These are phyloP conservation scores for Salvelinus alpinus DNA, from an alignment of 2,113 vertebrate species.

Conservation along the genomic window DNA sequence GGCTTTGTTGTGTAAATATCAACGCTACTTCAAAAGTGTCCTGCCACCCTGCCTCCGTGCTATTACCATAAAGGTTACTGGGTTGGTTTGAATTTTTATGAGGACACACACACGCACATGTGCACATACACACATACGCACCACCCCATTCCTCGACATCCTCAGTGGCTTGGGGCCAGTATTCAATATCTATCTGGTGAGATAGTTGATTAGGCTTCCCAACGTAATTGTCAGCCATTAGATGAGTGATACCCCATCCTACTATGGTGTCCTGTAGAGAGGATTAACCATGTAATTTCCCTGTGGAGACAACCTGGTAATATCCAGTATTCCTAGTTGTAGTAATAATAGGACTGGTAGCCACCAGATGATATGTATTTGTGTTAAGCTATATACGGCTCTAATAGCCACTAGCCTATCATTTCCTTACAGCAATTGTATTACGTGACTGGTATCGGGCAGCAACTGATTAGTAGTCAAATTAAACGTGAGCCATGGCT, in stretches of 20 bases:
- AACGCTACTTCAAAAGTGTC: constrained; percentile 29
- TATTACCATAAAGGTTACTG: constrained; percentile 40
- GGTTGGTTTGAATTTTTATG: constrained; percentile 24
- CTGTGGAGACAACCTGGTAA: not conserved
- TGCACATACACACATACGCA: too few species aligned
- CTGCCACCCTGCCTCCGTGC: constrained; percentile 13
- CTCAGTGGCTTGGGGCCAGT: not conserved
- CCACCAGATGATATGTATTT: too few species aligned
- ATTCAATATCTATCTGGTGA: constrained; percentile 25
- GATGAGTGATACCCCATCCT: constrained; percentile 11
- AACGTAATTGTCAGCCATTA: constrained; percentile 26
- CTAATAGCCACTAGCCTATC: not conserved
- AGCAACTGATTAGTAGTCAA: constrained; percentile 9
- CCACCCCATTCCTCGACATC: not conserved
- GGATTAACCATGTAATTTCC: not conserved
- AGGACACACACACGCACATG: too few species aligned
- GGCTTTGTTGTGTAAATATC: constrained; percentile 68
- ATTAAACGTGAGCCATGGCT: constrained; percentile 8
- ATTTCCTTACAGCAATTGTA: not conserved
- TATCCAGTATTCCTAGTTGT: not conserved
- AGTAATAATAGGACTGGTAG: too few species aligned
- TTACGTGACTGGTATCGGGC: not conserved
- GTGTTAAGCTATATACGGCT: not conserved
- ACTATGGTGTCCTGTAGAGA: too few species aligned
- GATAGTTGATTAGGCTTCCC: constrained; percentile 17